A percentile compares a stretch with the other conserved stretches of the same genome.
phyloP scores from a whole-genome alignment of 2,888 invertebrate species.

The Arge pagana region DNA sequence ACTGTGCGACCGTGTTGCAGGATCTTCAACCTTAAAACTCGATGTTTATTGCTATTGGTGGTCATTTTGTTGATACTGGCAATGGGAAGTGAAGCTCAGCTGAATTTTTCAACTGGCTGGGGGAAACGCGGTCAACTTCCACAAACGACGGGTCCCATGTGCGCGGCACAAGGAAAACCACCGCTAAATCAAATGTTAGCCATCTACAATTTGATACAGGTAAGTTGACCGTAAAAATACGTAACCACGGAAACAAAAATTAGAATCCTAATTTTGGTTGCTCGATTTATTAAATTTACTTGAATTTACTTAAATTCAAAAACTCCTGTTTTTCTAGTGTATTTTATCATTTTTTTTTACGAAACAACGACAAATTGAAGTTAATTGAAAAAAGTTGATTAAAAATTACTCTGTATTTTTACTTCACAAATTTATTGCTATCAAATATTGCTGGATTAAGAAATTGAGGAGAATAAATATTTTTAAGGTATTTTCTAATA shows the following conservation, averaged over 20 bases:
- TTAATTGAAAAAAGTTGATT: not conserved
- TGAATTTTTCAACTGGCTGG: constrained; percentile 51
- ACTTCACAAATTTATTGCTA: no score
- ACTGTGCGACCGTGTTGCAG: constrained; percentile 13
- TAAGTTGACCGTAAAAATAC: no score
- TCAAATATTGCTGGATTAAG: no score
- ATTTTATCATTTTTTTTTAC: not conserved
- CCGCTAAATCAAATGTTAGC: constrained; percentile 39
- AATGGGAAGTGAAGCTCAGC: constrained; percentile 38
- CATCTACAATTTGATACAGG: constrained; percentile 43
- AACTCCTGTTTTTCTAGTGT: no score
- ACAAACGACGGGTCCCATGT: constrained; percentile 25
- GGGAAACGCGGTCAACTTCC: constrained; percentile 43
- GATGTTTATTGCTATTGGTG: constrained; percentile 5
- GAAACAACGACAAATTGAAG: not conserved
- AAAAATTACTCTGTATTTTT: no score
- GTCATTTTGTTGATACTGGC: constrained; percentile 30
- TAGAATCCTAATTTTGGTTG: no score
- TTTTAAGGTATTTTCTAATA: no score
- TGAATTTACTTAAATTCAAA: no score
- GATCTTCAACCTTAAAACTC: constrained; percentile 14
- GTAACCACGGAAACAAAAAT: no score
- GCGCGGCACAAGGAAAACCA: constrained; percentile 31
- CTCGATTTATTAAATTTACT: no score
- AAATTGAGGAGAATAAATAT: no score